Evolutionary conservation across 2,888 invertebrate genomes (phyloP).

Genomic region (Diarsia mendica): DNA sequence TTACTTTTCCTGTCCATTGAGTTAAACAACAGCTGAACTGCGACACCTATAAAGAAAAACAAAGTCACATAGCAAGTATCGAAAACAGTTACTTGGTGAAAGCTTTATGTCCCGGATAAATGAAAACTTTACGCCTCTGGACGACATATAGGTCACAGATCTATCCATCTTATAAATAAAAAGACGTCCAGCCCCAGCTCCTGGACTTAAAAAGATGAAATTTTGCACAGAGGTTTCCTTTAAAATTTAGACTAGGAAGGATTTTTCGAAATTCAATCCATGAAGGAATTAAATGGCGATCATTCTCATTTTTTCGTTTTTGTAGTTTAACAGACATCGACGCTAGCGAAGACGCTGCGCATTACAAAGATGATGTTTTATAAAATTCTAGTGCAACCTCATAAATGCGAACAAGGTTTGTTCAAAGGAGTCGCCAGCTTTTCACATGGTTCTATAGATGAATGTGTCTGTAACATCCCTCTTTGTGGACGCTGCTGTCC

Average conservation of each 20-base stretch:
- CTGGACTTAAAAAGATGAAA: too few species aligned
- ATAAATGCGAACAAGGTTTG: conserved; percentile 39
- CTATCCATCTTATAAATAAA: too few species aligned
- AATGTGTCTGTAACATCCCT: conserved; percentile 64
- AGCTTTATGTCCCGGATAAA: not conserved
- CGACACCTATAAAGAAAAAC: not conserved
- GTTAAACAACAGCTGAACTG: not conserved
- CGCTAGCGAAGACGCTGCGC: too few species aligned
- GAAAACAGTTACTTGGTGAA: not conserved
- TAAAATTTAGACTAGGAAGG: too few species aligned
- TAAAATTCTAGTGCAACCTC: not conserved
- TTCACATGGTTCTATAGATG: conserved; percentile 67
- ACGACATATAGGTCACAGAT: not conserved
- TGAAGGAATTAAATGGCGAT: too few species aligned
- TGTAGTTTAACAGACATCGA: too few species aligned
- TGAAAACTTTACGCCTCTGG: not conserved
- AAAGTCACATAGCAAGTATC: not conserved
- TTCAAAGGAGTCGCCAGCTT: conserved; percentile 67
- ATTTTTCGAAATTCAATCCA: too few species aligned
- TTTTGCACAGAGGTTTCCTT: too few species aligned
- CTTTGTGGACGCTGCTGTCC: conserved; percentile 57
- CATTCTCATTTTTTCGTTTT: too few species aligned
- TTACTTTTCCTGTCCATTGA: not conserved
- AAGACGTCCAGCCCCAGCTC: too few species aligned
- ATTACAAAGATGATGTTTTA: not conserved